Evolutionary conservation across 2,888 invertebrate species (phyloP), one percentile per base, ranked within the genome.

Genomic region (Bugulina stolonifera): DNA sequence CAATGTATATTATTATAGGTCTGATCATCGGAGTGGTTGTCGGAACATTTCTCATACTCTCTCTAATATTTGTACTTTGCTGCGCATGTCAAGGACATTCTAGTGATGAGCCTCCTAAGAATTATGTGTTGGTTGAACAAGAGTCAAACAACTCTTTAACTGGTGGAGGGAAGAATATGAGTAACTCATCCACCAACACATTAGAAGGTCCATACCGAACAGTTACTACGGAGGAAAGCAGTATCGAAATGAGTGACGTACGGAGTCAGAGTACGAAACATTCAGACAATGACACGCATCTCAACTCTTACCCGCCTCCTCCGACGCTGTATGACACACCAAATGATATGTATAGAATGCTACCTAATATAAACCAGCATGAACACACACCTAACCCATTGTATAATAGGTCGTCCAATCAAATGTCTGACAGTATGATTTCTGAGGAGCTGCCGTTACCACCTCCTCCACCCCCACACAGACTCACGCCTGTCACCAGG

Each of bases 171-270:
- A 64, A 32, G n/a, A 64, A 64, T 32, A 34, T 18, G 14, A 64
- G 64, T n/a, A 64, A 64, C 32, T 27, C 64, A 22, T 64, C 64
- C 32, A 64, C 64, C 2, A 64, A 64, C n/a, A 64, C 64, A 25
- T 27, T 64, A 18, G 64, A 64, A 32, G 32, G 32, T 2, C 64
- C 64, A 64, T 64, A 32, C 32, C 25, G n/a, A n/a, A 27, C 64
- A 14, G 32, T 32, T 32, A 64, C 10, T 14, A 64, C 64, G 14
- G 64, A 64, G 34, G 64, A 64, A 32, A 64, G 64, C 32, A 64
- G 64, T 32, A 25, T 64, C 10, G 64, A 64, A 18, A 64, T 64
- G 64, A 64, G 34, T 64, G 64, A 64, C 32, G 29, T 14, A 5
- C 64, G 64, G 10, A 64, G 64, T 27, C 32, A 32, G 10, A 64